phyloP scores from a whole-genome alignment of 2,113 vertebrate genomes.

The Thunnus maccoyii region DNA sequence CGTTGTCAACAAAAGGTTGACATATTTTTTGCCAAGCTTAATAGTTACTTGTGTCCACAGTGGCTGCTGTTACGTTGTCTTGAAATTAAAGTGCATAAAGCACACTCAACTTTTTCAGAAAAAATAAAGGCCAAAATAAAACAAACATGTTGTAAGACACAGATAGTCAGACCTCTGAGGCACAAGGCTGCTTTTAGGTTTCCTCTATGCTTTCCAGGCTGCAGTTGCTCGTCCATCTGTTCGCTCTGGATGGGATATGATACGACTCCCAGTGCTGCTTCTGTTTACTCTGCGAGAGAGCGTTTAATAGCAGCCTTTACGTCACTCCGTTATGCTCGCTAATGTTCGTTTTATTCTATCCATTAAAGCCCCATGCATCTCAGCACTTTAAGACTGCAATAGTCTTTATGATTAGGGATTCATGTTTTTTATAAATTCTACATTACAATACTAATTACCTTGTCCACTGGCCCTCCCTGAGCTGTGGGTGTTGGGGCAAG shows the following conservation, averaged over 20 bases:
- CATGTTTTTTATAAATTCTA: slow-evolving; percentile 35
- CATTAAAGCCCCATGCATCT: slow-evolving; percentile 16
- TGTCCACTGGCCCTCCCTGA: slow-evolving; percentile 11
- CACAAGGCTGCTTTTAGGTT: slow-evolving; percentile 11
- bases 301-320: slow-evolving; percentile 23
- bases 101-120: background rate
- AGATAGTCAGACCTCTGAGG: background rate
- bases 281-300: slow-evolving; percentile 27
- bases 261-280: slow-evolving; percentile 10
- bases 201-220: slow-evolving; percentile 3
- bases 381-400: slow-evolving; percentile 22
- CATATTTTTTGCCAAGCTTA: no score
- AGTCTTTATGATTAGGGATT: slow-evolving; percentile 31
- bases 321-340: slow-evolving; percentile 19
- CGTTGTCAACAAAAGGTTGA: no score
- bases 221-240: slow-evolving; percentile 43
- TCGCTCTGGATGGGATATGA: background rate
- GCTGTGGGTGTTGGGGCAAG: background rate
- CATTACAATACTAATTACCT: slow-evolving; percentile 51
- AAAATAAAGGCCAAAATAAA: background rate
- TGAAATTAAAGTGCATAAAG: background rate
- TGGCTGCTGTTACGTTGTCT: no score
- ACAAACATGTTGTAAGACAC: background rate
- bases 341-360: slow-evolving; percentile 16
- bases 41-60: no score